phyloP scores from a whole-genome alignment of 2,797 vertebrate genomes.

The Macropus fuliginosus region DNA sequence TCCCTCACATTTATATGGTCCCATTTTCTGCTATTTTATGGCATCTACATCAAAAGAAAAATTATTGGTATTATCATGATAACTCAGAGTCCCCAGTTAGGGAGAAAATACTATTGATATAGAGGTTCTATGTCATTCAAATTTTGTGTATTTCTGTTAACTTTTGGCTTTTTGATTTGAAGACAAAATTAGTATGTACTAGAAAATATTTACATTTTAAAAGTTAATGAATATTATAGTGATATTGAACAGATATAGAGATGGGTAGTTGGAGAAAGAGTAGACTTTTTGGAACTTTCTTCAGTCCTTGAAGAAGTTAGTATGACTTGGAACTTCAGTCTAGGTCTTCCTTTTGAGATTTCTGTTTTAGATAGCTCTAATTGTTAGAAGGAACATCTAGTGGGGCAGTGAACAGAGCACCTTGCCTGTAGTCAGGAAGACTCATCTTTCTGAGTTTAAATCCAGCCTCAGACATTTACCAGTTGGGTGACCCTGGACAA shows the following conservation, averaged over 20 bases:
- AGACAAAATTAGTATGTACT: background rate
- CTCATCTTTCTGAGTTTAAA: background rate
- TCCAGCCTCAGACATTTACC: too few relatives aligned
- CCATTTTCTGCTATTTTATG: background rate
- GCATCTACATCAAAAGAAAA: background rate
- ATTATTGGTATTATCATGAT: background rate
- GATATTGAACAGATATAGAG: background rate
- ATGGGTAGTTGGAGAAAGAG: background rate
- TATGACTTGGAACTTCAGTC: background rate
- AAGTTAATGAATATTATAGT: background rate
- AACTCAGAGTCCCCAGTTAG: background rate
- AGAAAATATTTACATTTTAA: background rate
- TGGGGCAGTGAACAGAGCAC: background rate
- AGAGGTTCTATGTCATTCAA: background rate
- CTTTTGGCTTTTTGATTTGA: background rate
- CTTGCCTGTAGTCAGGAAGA: background rate
- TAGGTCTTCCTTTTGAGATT: background rate
- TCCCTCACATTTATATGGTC: background rate
- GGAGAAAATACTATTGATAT: background rate
- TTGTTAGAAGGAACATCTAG: background rate
- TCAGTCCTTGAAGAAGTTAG: background rate
- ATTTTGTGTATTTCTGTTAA: background rate
- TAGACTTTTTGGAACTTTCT: background rate
- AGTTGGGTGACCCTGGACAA: too few relatives aligned
- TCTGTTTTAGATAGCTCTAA: background rate